Base-by-base conservation (phyloP, 2,888 invertebrate genomes). In the Watsonalla cultraria region DNA sequence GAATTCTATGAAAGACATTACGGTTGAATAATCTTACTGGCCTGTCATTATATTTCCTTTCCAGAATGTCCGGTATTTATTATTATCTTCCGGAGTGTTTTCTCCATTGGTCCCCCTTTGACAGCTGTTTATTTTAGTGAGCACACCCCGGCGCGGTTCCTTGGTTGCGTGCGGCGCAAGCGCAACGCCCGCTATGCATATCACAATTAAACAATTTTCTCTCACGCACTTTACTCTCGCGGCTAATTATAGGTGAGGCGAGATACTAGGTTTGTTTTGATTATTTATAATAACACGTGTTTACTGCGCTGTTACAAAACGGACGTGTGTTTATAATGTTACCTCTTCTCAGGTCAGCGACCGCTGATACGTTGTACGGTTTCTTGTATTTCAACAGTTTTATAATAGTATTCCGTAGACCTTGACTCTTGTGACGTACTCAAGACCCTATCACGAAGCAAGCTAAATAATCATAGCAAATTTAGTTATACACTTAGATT, bases 161-260 rank as follows among this genome's bases (percentile, higher is more conserved):
- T 61, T 51, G 56, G 67, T 80, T 67, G 74, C 78, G 74, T 74
- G 75, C 59, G 65, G 70, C 70, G 77, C 71, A 70, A 65, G 74
- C 76, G 78, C 76, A 71, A 63, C 61, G 66, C 65, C 64, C 56
- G 73, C 69, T 71, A 73, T 76, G 72, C 75, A 76, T 81, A 79
- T 80, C 73, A 83, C 77, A 82, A 82, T 82, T 82, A 83, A 79
- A 82, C 77, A 80, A 84, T 84, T 86, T 81, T 80, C 83, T 86
- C 83, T 83, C 82, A 81, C 84, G 78, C 80, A 80, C 80, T 85
- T 83, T 84, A 82, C 76, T 80, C 68, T 67, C 65, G 69, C 65
- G 58, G 58, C 72, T 82, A 85, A 83, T 84, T 83, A 78, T 78
- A 78, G 78, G 62, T 66, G 58, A 59, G 56, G 58, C 56, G 60